Evolutionary conservation across 2,113 vertebrate genomes (phyloP).

Genomic region (Cariama cristata): DNA sequence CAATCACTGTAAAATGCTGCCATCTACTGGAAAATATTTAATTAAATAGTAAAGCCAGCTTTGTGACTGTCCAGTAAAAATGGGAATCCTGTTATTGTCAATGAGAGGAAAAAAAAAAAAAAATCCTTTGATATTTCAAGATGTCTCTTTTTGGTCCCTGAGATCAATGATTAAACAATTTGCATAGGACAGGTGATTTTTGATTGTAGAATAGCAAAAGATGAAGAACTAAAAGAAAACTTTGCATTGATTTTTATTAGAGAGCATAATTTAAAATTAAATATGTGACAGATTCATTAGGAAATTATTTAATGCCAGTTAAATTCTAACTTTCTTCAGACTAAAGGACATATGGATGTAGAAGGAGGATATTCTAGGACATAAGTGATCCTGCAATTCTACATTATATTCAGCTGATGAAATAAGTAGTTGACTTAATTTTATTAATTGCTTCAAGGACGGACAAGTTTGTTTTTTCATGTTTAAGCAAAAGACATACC

Average conservation of each 20-base stretch:
- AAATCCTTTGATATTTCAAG: not conserved
- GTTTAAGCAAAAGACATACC: not conserved
- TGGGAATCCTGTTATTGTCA: not conserved
- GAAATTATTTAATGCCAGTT: not conserved
- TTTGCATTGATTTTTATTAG: not conserved
- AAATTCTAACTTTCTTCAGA: not conserved
- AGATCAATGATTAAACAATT: not conserved
- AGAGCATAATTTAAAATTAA: not conserved
- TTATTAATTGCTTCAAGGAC: not conserved
- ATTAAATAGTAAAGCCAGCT: not conserved
- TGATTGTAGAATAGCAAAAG: not conserved
- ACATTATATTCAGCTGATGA: not conserved
- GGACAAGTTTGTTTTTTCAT: not conserved
- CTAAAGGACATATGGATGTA: not conserved
- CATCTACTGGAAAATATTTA: constrained; percentile 48
- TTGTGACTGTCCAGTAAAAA: not conserved
- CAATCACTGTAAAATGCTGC: constrained; percentile 57
- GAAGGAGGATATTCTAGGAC: no score
- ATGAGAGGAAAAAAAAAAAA: not conserved
- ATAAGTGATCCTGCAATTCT: not conserved
- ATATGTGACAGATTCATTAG: not conserved
- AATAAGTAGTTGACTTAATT: not conserved
- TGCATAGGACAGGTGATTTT: not conserved
- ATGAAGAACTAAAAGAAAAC: not conserved
- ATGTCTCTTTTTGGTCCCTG: not conserved